Evolutionary conservation across 2,888 invertebrate species (phyloP), one percentile per base, ranked within the genome.

Genomic region (Protodeltote pygarga): DNA sequence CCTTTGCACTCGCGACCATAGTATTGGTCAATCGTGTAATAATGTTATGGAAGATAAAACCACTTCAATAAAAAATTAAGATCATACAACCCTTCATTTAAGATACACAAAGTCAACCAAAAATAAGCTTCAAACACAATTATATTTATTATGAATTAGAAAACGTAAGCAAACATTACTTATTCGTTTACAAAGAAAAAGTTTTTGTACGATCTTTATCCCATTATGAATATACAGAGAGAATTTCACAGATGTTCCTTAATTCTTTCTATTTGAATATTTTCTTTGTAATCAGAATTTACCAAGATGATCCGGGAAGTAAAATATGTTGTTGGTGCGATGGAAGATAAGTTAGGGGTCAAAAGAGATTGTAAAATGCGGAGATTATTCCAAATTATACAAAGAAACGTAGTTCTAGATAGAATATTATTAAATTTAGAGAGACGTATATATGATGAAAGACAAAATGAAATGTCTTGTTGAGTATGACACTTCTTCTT

Each of bases 151-250:
- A 57, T 25, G 21, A 57, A 57, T 57, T 57, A 57, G 32, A 57
- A 37, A 59, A 59, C 15, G 23, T 37, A 32, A 52, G 29, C 44
- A 40, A 15, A 44, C 40, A 49, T 58, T 42, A 53, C 53, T 53
- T 59, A 39, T 59, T 39, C 31, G 46, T 37, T 46, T 42, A 46
- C 19, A 54, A 55, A 55, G 47, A 45, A 40, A 44, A 58, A 54
- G n/a, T 50, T 60, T 42, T 15, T 27, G n/a, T 38, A 50, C 34
- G 21, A 48, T 44, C 33, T 44, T 41, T 29, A 35, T 58, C 25
- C 35, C 23, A 55, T 50, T 60, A 60, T 59, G 50, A 50, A 21
- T 41, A 42, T 32, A 55, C 60, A 60, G 60, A 60, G 50, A 9
- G 39, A 39, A 55, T 59, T 51, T 55, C 31, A 51, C 57, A 51